Evolutionary conservation across 2,888 invertebrate species (phyloP).

Genomic region (Quadriops clusia): DNA sequence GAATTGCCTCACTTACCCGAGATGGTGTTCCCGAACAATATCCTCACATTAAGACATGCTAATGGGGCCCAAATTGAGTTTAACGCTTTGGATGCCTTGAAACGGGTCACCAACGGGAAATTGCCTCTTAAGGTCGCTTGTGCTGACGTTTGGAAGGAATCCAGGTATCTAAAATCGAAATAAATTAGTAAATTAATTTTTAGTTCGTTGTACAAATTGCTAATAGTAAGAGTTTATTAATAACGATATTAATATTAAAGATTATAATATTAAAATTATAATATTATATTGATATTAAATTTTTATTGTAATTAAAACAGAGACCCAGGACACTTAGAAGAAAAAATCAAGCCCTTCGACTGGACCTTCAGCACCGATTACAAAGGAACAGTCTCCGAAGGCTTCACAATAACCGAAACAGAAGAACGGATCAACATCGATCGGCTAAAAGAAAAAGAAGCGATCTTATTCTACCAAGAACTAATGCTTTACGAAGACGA

Average conservation of each 20-base stretch:
- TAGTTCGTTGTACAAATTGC: too few species aligned
- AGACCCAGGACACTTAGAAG: constrained; percentile 52
- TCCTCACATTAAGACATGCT: constrained; percentile 56
- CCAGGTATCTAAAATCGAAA: too few species aligned
- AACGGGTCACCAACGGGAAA: constrained; percentile 60
- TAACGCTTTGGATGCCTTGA: constrained; percentile 82
- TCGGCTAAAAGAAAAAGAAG: constrained; percentile 75
- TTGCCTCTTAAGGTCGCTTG: constrained; percentile 75
- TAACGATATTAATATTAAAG: too few species aligned
- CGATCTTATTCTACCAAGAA: constrained; percentile 89
- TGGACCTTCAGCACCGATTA: constrained; percentile 97
- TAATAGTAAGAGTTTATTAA: too few species aligned
- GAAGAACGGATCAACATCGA: constrained; percentile 76
- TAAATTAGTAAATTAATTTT: too few species aligned
- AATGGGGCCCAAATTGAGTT: constrained; percentile 66
- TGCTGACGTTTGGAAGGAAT: constrained; percentile 83
- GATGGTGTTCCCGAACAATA: constrained; percentile 95
- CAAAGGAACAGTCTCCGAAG: constrained; percentile 61
- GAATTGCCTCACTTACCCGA: constrained; percentile 90
- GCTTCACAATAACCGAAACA: constrained; percentile 49
- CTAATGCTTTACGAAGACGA: constrained; percentile 95
- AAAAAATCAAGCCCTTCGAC: constrained; percentile 81
- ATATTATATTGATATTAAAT: background rate
- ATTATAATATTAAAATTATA: constrained; percentile 1
- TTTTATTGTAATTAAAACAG: too few species aligned